Conservation (phyloP, 2,113 vertebrate genomes). For the Antechinus flavipes region DNA sequence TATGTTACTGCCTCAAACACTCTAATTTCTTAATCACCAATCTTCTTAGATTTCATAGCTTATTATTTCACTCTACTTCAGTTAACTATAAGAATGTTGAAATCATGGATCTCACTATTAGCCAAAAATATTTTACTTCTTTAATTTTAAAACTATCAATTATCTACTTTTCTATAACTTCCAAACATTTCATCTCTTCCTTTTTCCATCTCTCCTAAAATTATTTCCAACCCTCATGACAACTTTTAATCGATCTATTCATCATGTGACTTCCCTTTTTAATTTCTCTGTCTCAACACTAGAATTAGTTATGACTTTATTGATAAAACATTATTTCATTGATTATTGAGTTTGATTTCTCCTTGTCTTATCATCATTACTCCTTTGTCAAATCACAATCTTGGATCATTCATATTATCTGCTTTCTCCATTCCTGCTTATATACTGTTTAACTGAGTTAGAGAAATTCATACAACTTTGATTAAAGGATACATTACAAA, state of each 20-base stretch:
- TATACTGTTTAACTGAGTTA: neutral
- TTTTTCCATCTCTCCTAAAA: neutral
- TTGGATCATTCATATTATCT: neutral
- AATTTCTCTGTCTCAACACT: neutral
- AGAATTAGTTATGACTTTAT: neutral
- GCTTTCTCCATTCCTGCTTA: neutral
- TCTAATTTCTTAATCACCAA: neutral
- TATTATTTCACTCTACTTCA: neutral
- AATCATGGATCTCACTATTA: neutral
- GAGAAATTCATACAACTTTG: neutral
- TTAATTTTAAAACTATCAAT: neutral
- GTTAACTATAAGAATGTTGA: neutral
- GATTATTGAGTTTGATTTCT: neutral
- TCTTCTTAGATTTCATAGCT: neutral
- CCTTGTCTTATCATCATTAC: neutral
- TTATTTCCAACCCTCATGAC: neutral
- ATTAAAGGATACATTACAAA: neutral
- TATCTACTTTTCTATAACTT: neutral
- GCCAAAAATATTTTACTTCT: neutral
- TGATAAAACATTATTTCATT: neutral
- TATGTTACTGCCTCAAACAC: neutral
- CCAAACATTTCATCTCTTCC: neutral
- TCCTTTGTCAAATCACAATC: neutral
- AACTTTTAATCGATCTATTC: neutral
- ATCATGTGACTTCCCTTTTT: neutral